Conservation (phyloP, 2,113 vertebrate genomes). For the Myocastor coypus region DNA sequence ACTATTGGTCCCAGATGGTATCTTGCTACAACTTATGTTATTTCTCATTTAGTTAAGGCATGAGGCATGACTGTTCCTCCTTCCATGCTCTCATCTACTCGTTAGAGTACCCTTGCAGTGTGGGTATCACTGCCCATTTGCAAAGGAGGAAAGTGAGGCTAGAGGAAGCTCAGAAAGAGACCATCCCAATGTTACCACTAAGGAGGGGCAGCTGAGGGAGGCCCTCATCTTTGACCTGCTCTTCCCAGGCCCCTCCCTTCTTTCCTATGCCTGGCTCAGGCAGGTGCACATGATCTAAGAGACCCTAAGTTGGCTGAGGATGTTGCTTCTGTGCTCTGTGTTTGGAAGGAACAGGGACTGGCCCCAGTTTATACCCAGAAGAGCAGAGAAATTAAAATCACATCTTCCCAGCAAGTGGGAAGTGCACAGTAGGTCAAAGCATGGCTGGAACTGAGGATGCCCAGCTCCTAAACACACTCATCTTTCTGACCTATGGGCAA, state of each 20-base stretch:
- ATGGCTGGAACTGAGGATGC: neutral
- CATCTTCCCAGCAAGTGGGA: neutral
- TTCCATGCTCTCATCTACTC: neutral
- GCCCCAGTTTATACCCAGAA: neutral
- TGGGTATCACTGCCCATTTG: neutral
- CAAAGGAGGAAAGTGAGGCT: neutral
- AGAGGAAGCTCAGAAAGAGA: neutral
- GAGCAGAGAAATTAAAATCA: conserved; percentile 52
- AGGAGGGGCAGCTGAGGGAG: neutral
- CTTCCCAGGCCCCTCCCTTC: neutral
- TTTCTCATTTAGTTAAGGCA: neutral
- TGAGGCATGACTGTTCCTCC: neutral
- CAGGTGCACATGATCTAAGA: neutral
- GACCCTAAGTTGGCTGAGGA: neutral
- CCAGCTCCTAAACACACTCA: neutral
- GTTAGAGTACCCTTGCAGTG: neutral
- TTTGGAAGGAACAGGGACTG: neutral
- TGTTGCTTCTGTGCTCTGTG: neutral
- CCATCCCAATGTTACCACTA: neutral
- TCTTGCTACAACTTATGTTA: neutral
- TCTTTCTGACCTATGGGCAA: neutral
- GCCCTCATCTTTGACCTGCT: neutral
- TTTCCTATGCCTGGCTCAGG: neutral
- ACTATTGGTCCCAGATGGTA: neutral
- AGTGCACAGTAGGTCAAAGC: neutral